Evolutionary conservation across 2,113 vertebrate genomes (phyloP).

Genomic region (Macquaria australasica): DNA sequence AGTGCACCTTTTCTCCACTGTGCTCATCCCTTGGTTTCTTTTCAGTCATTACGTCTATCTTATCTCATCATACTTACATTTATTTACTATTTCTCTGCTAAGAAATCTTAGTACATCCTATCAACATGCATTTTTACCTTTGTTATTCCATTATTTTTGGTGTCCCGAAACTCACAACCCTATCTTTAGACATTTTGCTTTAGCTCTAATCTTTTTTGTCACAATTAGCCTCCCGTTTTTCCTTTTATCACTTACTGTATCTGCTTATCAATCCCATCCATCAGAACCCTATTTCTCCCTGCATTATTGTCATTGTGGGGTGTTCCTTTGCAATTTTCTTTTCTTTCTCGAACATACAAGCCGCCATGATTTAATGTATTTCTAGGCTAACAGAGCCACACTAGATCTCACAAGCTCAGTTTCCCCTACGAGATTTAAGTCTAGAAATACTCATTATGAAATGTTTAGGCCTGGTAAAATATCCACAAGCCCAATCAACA

Average conservation of each 20-base stretch:
- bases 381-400: not conserved
- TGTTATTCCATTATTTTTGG: not conserved
- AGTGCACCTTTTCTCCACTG: not conserved
- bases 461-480: not conserved
- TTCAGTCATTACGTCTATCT: not conserved
- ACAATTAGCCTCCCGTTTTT: not conserved
- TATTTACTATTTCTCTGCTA: not conserved
- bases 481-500: not conserved
- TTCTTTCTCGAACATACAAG: not conserved
- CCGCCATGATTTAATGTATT: not conserved
- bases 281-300: not conserved
- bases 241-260: not conserved
- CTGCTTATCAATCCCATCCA: not conserved
- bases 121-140: conserved; percentile 1
- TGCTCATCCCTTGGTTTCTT: conserved; percentile 2
- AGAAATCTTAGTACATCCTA: not conserved
- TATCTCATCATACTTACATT: not conserved
- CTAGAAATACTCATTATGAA: not conserved
- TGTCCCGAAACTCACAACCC: not conserved
- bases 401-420: not conserved
- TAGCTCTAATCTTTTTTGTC: not conserved
- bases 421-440: not conserved
- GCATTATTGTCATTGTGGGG: not conserved
- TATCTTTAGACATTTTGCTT: not conserved
- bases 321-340: not conserved